phyloP scores from a whole-genome alignment of 2,113 vertebrate genomes.

The Petaurus breviceps region DNA sequence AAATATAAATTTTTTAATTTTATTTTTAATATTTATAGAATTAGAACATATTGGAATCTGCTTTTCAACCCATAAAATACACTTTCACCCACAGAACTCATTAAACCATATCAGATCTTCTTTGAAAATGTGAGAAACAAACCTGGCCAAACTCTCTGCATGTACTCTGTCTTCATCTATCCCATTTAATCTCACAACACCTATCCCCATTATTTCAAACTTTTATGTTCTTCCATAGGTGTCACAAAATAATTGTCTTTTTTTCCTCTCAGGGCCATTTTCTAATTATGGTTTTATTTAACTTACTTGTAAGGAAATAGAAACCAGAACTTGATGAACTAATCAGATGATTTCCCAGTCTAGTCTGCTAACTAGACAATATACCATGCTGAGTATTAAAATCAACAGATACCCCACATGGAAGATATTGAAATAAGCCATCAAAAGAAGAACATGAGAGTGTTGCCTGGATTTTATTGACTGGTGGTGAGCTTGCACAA shows the following conservation, averaged over 20 bases:
- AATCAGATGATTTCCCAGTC: neutral
- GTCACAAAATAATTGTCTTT: constrained; percentile 50
- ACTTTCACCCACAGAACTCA: neutral
- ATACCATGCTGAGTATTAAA: neutral
- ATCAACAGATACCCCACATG: neutral
- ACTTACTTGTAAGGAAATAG: constrained; percentile 41
- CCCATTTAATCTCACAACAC: neutral
- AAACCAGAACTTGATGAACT: constrained; percentile 2
- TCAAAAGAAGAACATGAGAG: neutral
- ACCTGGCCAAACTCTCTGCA: neutral
- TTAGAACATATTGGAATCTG: neutral
- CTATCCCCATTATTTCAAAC: constrained; percentile 41
- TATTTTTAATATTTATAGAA: constrained; percentile 27
- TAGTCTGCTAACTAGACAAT: neutral
- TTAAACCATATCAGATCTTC: neutral
- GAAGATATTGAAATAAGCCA: constrained; percentile 31
- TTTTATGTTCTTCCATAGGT: constrained; percentile 14
- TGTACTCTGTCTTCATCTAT: neutral
- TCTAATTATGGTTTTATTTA: constrained; percentile 64
- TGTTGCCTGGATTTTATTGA: constrained; percentile 4
- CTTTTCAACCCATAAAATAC: neutral
- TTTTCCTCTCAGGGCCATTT: constrained; percentile 46
- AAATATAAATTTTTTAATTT: too few species aligned
- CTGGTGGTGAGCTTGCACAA: neutral
- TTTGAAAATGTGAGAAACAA: neutral